Conservation (phyloP, 2,113 vertebrate genomes). For the Tetrao urogallus region DNA sequence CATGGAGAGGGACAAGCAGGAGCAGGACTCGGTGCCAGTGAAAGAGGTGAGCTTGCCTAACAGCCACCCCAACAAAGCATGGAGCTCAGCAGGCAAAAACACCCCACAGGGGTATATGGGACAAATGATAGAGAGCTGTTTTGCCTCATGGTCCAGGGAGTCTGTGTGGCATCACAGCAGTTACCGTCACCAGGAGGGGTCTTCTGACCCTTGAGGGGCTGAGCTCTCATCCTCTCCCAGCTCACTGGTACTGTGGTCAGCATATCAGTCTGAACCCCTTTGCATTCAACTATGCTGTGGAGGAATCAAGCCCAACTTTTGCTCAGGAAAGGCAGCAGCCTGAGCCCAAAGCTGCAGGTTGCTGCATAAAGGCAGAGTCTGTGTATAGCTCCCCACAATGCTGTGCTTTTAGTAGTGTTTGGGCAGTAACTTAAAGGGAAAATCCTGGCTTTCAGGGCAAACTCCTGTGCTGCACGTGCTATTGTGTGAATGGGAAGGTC, state of each 20-base stretch:
- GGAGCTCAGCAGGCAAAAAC: neutral
- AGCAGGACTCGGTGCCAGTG: fast-evolving
- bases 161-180: neutral
- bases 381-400: fast-evolving
- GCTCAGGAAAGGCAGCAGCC: neutral
- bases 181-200: neutral
- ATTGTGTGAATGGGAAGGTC: neutral
- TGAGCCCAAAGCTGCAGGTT: fast-evolving
- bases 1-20: neutral
- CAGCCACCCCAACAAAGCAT: neutral
- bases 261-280: fast-evolving
- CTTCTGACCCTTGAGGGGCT: neutral
- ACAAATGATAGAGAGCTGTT: neutral
- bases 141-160: neutral
- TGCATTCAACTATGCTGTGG: fast-evolving
- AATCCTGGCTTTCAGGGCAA: neutral
- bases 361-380: neutral
- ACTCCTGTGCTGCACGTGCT: neutral
- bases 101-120: no score
- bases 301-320: neutral
- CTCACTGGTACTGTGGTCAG: neutral
- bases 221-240: neutral
- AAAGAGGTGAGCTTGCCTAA: fast-evolving
- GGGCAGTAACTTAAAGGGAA: fast-evolving
- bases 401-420: fast-evolving